phyloP scores from a whole-genome alignment of 2,888 invertebrate genomes.

The Orchesellides sinensis region DNA sequence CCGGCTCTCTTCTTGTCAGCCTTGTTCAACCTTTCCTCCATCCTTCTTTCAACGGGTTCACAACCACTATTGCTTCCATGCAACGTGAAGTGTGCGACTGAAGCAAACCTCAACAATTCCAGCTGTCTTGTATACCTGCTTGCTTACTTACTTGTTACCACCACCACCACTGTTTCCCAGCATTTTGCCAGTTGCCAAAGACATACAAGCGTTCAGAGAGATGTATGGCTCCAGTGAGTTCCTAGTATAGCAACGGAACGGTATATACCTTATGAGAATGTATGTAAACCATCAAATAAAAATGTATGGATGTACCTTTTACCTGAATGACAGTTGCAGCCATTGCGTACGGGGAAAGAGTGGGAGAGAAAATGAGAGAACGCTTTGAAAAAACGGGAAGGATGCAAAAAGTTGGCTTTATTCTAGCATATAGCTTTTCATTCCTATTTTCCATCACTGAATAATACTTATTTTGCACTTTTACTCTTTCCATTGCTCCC shows the following conservation, averaged over 20 bases:
- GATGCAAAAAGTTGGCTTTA: background rate
- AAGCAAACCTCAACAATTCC: background rate
- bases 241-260: too few relatives aligned
- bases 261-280: too few relatives aligned
- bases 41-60: background rate
- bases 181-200: too few relatives aligned
- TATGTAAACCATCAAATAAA: too few relatives aligned
- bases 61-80: background rate
- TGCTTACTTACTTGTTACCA: background rate
- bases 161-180: background rate
- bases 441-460: slow-evolving; percentile 4
- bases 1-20: slow-evolving; percentile 5
- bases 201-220: too few relatives aligned
- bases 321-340: background rate
- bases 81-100: slow-evolving; percentile 36
- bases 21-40: slow-evolving; percentile 7
- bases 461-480: slow-evolving; percentile 30
- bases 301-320: too few relatives aligned
- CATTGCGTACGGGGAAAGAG: background rate
- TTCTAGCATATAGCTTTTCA: background rate
- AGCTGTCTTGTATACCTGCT: slow-evolving; percentile 37
- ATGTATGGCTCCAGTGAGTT: too few relatives aligned
- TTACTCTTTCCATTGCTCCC: slow-evolving; percentile 8
- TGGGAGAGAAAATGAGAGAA: background rate
- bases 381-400: background rate